Evolutionary conservation across 2,797 vertebrate species (phyloP).

Genomic region (Peromyscus melanophrys): DNA sequence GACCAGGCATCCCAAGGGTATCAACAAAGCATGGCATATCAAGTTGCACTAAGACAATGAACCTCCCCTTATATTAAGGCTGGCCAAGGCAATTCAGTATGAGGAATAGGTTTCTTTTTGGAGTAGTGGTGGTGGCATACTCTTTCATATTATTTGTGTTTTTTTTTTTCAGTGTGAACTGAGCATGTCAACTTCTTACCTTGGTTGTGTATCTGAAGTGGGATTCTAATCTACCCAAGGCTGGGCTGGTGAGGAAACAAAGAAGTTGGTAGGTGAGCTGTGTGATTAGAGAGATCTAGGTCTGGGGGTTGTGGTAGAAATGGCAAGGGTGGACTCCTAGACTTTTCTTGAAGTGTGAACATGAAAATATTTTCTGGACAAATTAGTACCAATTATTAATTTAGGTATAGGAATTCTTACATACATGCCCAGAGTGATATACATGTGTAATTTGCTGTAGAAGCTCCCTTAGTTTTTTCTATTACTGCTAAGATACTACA

Average conservation of each 20-base stretch:
- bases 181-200: neutral
- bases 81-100: too few species aligned
- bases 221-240: neutral
- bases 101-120: too few species aligned
- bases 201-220: neutral
- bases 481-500: neutral
- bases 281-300: neutral
- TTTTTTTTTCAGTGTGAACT: neutral
- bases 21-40: too few species aligned
- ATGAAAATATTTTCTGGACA: neutral
- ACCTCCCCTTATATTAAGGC: too few species aligned
- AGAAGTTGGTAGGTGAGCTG: neutral
- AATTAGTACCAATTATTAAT: neutral
- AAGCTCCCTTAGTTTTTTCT: neutral
- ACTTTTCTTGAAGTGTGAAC: neutral
- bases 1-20: too few species aligned
- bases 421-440: neutral
- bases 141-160: neutral
- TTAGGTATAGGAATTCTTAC: neutral
- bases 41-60: too few species aligned
- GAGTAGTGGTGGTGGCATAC: too few species aligned
- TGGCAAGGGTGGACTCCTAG: neutral
- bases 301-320: neutral
- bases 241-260: neutral
- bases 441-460: neutral